Evolutionary conservation across 2,888 invertebrate genomes (phyloP).

Genomic region (Gibbula magus): DNA sequence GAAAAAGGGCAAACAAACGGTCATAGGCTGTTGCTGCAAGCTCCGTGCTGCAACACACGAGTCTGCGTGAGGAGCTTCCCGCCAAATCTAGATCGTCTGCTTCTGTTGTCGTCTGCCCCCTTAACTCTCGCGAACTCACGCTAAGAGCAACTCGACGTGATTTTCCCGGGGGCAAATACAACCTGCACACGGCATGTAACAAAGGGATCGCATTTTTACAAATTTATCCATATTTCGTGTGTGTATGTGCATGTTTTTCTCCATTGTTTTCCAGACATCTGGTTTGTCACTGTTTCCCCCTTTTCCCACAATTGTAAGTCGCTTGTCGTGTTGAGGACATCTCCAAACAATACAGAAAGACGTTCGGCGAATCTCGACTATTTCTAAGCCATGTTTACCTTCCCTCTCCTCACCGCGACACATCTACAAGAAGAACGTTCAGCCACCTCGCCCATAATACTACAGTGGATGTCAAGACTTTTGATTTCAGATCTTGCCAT

Average conservation of each 20-base stretch:
- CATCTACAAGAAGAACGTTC: no score
- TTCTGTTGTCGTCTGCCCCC: not conserved
- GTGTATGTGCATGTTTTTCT: not conserved
- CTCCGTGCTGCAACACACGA: no score
- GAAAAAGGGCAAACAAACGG: not conserved
- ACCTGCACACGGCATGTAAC: not conserved
- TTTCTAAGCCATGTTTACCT: not conserved
- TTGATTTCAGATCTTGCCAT: no score
- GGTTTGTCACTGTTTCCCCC: not conserved
- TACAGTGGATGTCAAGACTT: no score
- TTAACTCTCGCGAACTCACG: not conserved
- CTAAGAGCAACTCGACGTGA: not conserved
- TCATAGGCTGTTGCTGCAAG: no score
- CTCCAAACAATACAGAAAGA: not conserved
- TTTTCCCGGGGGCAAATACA: not conserved
- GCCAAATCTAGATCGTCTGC: not conserved
- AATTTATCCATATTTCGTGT: not conserved
- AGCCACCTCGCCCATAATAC: no score
- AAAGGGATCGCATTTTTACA: not conserved
- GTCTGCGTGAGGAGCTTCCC: not conserved
- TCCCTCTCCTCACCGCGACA: not conserved
- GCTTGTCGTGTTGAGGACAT: not conserved
- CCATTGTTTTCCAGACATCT: not conserved
- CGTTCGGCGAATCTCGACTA: not conserved
- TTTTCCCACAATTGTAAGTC: not conserved